Evolutionary conservation across 2,797 vertebrate species (phyloP).

Genomic region (Rhynchotus rufescens): DNA sequence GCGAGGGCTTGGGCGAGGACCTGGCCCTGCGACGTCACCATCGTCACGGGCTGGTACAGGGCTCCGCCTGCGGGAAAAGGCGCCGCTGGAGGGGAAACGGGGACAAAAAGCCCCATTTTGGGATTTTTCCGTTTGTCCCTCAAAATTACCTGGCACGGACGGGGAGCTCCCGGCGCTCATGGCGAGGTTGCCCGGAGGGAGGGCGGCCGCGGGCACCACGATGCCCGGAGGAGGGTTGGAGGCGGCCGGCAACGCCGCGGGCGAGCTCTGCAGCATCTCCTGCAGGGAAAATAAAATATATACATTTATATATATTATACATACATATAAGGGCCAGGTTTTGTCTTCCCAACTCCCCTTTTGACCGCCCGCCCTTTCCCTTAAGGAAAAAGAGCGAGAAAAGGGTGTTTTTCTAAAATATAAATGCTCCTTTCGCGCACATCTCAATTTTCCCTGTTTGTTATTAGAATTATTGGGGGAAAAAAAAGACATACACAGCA

Average conservation of each 20-base stretch:
- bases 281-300: slow-evolving; percentile 23
- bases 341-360: fast-evolving
- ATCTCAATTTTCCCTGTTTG: too few relatives aligned
- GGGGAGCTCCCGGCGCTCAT: slow-evolving; percentile 93
- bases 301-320: too few relatives aligned
- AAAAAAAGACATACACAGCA: not conserved
- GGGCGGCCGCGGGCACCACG: slow-evolving; percentile 88
- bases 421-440: too few relatives aligned
- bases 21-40: slow-evolving; percentile 99
- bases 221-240: slow-evolving; percentile 93
- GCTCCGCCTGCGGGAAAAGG: slow-evolving; percentile 87
- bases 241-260: slow-evolving; percentile 91
- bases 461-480: not conserved
- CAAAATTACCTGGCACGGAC: slow-evolving; percentile 88
- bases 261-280: slow-evolving; percentile 96
- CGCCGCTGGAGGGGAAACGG: not conserved
- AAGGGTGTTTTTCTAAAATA: too few relatives aligned
- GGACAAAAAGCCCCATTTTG: not conserved
- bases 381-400: not conserved
- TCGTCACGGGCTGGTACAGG: slow-evolving; percentile 98
- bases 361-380: not conserved
- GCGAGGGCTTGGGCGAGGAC: slow-evolving; percentile 94
- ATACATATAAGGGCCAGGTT: not conserved
- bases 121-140: slow-evolving; percentile 41
- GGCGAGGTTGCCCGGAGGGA: slow-evolving; percentile 91